These are phyloP conservation scores for Catostylus mosaicus DNA, from an alignment of 30 jellyfish, hydroid and myxozoan species.

Conservation along the genomic window DNA sequence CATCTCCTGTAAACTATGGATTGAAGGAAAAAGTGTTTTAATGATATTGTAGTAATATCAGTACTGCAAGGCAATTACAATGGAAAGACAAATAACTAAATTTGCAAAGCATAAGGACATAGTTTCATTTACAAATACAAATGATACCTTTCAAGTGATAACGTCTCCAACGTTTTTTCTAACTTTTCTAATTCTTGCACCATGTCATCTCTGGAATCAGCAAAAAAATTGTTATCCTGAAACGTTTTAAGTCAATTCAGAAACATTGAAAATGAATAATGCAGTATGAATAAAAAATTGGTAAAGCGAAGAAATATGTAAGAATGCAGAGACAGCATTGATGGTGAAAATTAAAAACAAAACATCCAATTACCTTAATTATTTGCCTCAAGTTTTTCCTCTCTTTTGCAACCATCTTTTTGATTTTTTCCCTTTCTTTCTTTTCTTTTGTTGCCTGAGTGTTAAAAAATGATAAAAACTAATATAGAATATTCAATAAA, in stretches of 20 bases:
- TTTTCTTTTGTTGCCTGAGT: conserved; percentile 82
- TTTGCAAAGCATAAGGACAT: too few relatives aligned
- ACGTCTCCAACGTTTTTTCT: conserved; percentile 74
- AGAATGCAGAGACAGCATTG: background rate
- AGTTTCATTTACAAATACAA: too few relatives aligned
- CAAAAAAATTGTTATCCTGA: conserved; percentile 58
- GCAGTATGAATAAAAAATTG: too few relatives aligned
- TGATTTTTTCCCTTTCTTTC: conserved; percentile 85
- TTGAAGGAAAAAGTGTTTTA: too few relatives aligned
- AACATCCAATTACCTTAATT: conserved; percentile 65
- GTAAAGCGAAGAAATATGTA: too few relatives aligned
- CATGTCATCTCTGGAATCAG: conserved; percentile 51
- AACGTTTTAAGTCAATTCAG: background rate
- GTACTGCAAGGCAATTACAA: too few relatives aligned
- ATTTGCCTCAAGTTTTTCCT: conserved; percentile 74
- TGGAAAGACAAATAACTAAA: too few relatives aligned
- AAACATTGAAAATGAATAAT: too few relatives aligned
- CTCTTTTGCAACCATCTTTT: conserved; percentile 78
- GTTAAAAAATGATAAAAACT: too few relatives aligned
- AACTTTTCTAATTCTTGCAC: conserved; percentile 74
- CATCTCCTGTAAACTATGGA: conserved; percentile 80
- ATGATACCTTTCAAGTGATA: conserved; percentile 71
- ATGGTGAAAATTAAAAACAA: background rate
- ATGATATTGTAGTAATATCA: too few relatives aligned
- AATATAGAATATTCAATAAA: too few relatives aligned